Conservation (phyloP, 2,113 vertebrate species). For the Oostethus manadensis region DNA sequence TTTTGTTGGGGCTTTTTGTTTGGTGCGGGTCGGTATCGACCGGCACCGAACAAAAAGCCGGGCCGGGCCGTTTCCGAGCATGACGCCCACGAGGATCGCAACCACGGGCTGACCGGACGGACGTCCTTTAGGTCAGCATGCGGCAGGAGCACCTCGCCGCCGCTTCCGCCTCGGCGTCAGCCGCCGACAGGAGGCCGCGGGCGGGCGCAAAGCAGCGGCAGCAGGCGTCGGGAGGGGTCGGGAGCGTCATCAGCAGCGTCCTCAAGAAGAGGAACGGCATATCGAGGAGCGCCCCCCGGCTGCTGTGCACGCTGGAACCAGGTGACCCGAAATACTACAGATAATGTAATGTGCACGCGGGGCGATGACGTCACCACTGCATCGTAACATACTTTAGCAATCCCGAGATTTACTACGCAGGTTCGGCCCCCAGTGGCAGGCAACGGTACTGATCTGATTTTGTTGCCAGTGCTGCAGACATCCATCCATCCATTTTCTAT, state of each 20-base stretch:
- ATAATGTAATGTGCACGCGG: neutral
- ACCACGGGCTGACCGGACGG: constrained; percentile 31
- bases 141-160: constrained; percentile 78
- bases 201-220: constrained; percentile 72
- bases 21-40: neutral
- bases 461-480: no score
- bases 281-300: constrained; percentile 86
- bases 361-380: neutral
- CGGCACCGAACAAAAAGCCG: no score
- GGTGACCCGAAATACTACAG: constrained; percentile 77
- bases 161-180: constrained; percentile 22
- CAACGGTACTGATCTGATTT: no score
- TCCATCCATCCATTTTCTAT: no score
- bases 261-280: constrained; percentile 94
- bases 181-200: constrained; percentile 76
- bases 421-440: no score
- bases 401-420: no score
- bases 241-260: constrained; percentile 91
- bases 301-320: constrained; percentile 96
- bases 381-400: neutral
- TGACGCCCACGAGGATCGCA: neutral
- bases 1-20: neutral
- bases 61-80: rapidly evolving
- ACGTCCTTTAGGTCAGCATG: constrained; percentile 64
- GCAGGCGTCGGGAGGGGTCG: constrained; percentile 79